A percentile compares a stretch with the other conserved stretches of the same genome.
Conservation (phyloP, 2,113 vertebrate species). For the Porphyrio hochstetteri region DNA sequence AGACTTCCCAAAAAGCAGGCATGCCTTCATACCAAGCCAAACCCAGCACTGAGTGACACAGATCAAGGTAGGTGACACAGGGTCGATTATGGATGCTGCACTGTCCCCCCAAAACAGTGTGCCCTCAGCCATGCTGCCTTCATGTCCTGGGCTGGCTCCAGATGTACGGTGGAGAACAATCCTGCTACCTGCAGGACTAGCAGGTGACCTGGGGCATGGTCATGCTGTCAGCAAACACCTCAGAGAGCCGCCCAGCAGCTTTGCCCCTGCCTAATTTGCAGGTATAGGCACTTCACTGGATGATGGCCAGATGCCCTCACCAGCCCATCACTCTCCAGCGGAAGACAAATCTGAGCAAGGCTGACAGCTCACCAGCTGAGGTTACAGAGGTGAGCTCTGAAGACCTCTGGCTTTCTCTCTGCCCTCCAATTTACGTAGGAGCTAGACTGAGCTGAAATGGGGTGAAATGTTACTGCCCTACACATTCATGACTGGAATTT, state of each 20-base stretch:
- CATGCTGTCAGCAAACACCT: background rate
- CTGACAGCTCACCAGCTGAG: background rate
- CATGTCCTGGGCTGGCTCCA: background rate
- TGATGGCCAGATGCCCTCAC: background rate
- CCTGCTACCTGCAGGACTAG: background rate
- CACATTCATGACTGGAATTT: conserved; percentile 27
- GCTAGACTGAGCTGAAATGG: background rate
- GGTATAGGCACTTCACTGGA: background rate
- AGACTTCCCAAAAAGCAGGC: background rate
- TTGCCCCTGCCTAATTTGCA: background rate
- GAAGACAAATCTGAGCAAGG: background rate
- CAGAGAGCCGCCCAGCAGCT: background rate
- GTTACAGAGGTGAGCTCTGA: background rate
- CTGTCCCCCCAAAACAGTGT: background rate
- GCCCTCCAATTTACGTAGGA: background rate
- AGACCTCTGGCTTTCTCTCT: background rate
- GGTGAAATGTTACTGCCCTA: background rate
- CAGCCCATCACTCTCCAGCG: background rate
- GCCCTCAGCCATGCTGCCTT: background rate
- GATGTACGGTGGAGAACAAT: background rate
- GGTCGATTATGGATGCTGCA: background rate
- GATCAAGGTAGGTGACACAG: background rate
- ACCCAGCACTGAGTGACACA: background rate
- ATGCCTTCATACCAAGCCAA: background rate
- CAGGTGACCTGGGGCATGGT: too few relatives aligned